Conservation (phyloP, 1,140 invertebrate species). For the Proctacanthus coquilletti region DNA sequence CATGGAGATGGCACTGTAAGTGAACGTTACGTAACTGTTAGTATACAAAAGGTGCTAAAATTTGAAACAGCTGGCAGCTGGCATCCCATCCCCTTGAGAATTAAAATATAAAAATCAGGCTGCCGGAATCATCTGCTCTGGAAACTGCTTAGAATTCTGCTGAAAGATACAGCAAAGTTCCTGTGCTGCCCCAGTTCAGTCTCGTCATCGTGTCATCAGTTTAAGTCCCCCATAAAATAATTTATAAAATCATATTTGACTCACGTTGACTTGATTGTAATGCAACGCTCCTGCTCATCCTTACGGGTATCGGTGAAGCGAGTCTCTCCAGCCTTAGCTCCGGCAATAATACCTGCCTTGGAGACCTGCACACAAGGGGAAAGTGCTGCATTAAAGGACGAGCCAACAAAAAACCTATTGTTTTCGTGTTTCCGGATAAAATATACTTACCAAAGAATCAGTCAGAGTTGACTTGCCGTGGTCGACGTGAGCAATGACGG, state of each 20-base stretch:
- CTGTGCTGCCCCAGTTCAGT: neutral
- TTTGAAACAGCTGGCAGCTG: neutral
- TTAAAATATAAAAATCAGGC: constrained; percentile 1
- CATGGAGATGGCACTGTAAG: constrained; percentile 86
- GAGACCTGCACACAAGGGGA: constrained; percentile 36
- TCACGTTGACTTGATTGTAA: constrained; percentile 99
- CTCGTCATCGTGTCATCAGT: constrained; percentile 5
- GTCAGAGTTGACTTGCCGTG: constrained; percentile 99
- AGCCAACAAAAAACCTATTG: neutral
- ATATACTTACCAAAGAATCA: constrained; percentile 73
- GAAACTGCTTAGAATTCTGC: neutral
- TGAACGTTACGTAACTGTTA: constrained; percentile 1
- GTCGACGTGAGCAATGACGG: constrained; percentile 99
- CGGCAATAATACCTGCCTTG: constrained; percentile 99
- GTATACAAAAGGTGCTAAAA: neutral
- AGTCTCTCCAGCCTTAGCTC: constrained; percentile 95
- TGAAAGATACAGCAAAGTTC: constrained; percentile 2
- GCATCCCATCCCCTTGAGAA: neutral
- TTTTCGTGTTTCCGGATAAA: too few species aligned
- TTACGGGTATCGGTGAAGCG: constrained; percentile 98
- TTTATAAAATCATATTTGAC: constrained; percentile 26
- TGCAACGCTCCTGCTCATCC: constrained; percentile 98
- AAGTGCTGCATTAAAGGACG: too few species aligned
- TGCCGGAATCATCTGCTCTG: neutral
- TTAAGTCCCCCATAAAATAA: neutral